These are phyloP conservation scores for Argyrosomus japonicus DNA, from an alignment of 2,113 vertebrate species.

Conservation along the genomic window DNA sequence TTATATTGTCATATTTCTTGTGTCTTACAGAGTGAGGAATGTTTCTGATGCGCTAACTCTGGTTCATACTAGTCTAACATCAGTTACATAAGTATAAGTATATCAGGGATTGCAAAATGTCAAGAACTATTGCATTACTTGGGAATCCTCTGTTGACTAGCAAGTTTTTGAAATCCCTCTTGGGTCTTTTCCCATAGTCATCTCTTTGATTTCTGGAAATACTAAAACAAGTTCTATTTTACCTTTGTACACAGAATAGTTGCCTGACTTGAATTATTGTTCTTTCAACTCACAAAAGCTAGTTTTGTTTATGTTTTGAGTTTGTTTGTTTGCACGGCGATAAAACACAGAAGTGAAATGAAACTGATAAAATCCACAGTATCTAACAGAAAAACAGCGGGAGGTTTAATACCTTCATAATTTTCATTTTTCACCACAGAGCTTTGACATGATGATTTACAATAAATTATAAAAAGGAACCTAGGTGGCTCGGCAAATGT, in stretches of 20 bases:
- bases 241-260: neutral
- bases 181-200: neutral
- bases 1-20: neutral
- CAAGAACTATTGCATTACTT: neutral
- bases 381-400: neutral
- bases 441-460: neutral
- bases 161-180: neutral
- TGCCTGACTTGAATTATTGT: neutral
- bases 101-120: neutral
- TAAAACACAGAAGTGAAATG: conserved; percentile 7
- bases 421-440: neutral
- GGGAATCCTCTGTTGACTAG: neutral
- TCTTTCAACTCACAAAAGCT: neutral
- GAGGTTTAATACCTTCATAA: conserved; percentile 2
- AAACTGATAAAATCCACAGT: neutral
- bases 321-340: neutral
- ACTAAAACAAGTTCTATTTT: neutral
- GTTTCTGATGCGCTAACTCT: neutral
- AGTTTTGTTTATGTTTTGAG: neutral
- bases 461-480: conserved; percentile 1
- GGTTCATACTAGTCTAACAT: neutral
- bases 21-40: neutral
- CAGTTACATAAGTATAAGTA: neutral
- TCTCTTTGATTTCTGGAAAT: neutral
- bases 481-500: neutral